Base-by-base conservation (phyloP, 2,113 vertebrate species). In the Seriola aureovittata region DNA sequence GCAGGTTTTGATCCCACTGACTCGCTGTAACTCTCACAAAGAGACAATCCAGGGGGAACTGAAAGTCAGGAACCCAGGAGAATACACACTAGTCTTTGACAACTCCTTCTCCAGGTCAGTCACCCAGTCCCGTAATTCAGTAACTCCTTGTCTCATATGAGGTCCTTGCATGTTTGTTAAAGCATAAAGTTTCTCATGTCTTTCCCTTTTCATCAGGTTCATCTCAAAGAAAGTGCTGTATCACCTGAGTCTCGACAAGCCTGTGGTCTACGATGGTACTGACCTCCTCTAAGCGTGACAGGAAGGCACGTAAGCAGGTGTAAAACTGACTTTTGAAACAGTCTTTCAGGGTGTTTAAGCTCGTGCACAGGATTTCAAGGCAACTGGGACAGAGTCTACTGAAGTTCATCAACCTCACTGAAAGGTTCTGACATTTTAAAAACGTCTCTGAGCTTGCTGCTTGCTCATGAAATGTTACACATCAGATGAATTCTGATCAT, bases 81-180 rank as follows among this genome's bases (percentile, higher is more conserved):
- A 97, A 85, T 99, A 99, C 93, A 94, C 94, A 0, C 96, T 99
- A 11, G 95, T 99, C 93, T 99, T 99, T 55, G 98, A 99, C 95
- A 99, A 99, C 92, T 97, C 98, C 2, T 99, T 99, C 85, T 99
- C 98, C 58, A 97, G 97, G 98, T 99, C 76, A 85, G 91, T 84
- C 6, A 3, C 7, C 1, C 21, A 21, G 48, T 29, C 23, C 29
- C 11, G 7, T 44, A 0, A 36, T 36, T 13, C 19, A 21, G 29
- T 21, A 19, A 21, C 34, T 34, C 5, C 17, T 60, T 23, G 3
- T 4, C 9, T 63, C 16, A 16, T 29, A 5, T 4, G 14, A 54
- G 9, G 52, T 19, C 48, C 19, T 32, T 25, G 9, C 42, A 12
- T 42, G 10, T 44, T 44, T 69, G 48, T 23, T 25, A 36, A n/a